Evolutionary conservation across 2,888 invertebrate species (phyloP), one percentile per base, ranked within the genome.

Genomic region (Pseudococcus longispinus): DNA sequence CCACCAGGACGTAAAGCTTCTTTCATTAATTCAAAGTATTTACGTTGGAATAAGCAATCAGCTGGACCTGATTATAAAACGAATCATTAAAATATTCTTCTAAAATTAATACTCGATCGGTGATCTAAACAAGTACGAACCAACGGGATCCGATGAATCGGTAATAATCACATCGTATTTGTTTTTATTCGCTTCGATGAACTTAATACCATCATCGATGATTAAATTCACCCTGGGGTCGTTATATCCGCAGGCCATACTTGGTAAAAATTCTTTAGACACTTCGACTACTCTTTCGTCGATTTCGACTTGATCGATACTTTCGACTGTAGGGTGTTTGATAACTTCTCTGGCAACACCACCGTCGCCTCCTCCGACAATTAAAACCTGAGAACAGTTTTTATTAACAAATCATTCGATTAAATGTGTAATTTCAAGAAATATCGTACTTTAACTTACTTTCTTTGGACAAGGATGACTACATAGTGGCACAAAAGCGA

Each of bases 131-230:
- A 15, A n/a, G 85, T 74, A 89, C 90, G 90, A 90, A 92, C 98
- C 99, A 42, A 98, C 93, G 0, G 99, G 99, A 92, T 99, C 99
- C 65, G 98, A 98, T 88, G 98, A 98, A 91, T 99, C 99, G 0
- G 99, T 99, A 87, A 99, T 98, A 89, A 99, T 98, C 74, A 99
- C 96, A 91, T 99, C 99, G 91, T 97, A 99, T 91, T 96, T 94
- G 65, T 94, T 93, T 87, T 93, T 92, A 90, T 98, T 95, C 85
- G 95, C 93, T 90, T 95, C 95, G 94, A 99, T 95, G 91, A 96
- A 99, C 89, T 97, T 95, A 90, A 98, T 97, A 0, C 99, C 99
- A 91, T 99, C 99, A 0, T 96, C 96, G 70, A 98, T 94, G 90
- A 94, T 94, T 0, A 99, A 91, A 0, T 93, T 94, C 26, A 99